These are phyloP conservation scores for Drosophila setifemur DNA, from an alignment of 1,140 invertebrate species.

Conservation along the genomic window DNA sequence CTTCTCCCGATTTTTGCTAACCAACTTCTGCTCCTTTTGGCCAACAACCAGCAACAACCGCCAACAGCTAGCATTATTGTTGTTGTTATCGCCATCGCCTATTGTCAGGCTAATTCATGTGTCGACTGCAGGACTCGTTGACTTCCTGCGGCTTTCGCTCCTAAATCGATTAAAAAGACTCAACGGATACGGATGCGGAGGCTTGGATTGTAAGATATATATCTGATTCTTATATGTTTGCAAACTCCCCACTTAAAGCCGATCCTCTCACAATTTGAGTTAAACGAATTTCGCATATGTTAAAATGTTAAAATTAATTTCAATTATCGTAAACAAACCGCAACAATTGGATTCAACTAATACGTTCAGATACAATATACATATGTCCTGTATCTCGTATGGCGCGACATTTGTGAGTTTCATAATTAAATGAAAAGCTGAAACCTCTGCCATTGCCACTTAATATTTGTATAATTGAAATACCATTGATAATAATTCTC, in stretches of 20 bases:
- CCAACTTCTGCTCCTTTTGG: slow-evolving; percentile 1
- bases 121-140: slow-evolving; percentile 66
- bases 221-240: background rate
- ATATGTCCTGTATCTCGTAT: background rate
- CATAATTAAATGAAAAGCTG: slow-evolving; percentile 55
- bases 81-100: slow-evolving; percentile 47
- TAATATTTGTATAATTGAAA: slow-evolving; percentile 39
- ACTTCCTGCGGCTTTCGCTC: slow-evolving; percentile 15
- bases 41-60: background rate
- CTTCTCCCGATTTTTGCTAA: slow-evolving; percentile 1
- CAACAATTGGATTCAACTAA: slow-evolving; percentile 44
- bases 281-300: slow-evolving; percentile 24
- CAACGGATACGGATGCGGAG: slow-evolving; percentile 35
- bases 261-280: background rate
- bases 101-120: slow-evolving; percentile 79
- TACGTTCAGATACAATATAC: too few species aligned
- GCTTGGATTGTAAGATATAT: slow-evolving; percentile 34
- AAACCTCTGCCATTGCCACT: slow-evolving; percentile 9
- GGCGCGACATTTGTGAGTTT: slow-evolving; percentile 40
- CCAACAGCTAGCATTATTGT: too few species aligned
- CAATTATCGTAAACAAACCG: slow-evolving; percentile 54
- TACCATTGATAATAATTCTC: slow-evolving; percentile 24
- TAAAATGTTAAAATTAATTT: slow-evolving; percentile 63
- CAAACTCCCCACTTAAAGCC: background rate
- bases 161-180: slow-evolving; percentile 78